Percentiles rank a stretch among this genome's conserved stretches.
phyloP scores from a whole-genome alignment of 1,140 invertebrate genomes.

The Lepidurus couesii region DNA sequence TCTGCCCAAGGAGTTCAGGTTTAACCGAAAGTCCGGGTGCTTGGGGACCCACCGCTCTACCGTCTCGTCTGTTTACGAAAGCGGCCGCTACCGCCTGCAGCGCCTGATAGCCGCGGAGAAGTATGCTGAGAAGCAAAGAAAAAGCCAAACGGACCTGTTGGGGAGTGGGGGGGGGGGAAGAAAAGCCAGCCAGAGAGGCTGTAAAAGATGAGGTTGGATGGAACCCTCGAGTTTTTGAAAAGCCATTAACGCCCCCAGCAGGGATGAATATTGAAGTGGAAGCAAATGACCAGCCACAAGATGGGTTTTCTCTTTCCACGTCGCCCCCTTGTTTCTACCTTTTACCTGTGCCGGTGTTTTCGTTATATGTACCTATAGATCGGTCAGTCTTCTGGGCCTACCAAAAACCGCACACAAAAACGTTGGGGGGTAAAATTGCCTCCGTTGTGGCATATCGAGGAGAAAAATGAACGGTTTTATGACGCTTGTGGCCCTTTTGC shows the following conservation, averaged over 20 bases:
- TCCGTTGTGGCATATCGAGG: not conserved
- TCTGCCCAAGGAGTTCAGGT: no score
- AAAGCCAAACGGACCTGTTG: no score
- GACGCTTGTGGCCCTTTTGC: not conserved
- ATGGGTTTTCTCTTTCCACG: not conserved
- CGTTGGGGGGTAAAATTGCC: not conserved
- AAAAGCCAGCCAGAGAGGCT: not conserved
- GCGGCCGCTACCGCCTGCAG: no score
- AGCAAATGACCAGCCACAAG: constrained; percentile 17
- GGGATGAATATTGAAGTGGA: constrained; percentile 22
- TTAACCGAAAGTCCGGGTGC: no score
- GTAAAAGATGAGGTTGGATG: not conserved
- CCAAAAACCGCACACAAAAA: not conserved
- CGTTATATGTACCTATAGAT: not conserved
- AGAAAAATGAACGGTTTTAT: constrained; percentile 8
- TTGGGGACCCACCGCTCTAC: no score
- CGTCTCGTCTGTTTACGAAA: no score
- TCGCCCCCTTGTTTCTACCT: not conserved
- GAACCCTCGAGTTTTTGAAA: not conserved
- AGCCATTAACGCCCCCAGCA: constrained; percentile 20
- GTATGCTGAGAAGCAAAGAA: no score
- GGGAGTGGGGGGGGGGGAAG: not conserved
- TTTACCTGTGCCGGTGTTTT: not conserved
- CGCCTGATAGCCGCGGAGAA: no score
- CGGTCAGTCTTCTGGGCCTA: not conserved